phyloP scores from a whole-genome alignment of 2,888 invertebrate species.

The Nomada fucata region DNA sequence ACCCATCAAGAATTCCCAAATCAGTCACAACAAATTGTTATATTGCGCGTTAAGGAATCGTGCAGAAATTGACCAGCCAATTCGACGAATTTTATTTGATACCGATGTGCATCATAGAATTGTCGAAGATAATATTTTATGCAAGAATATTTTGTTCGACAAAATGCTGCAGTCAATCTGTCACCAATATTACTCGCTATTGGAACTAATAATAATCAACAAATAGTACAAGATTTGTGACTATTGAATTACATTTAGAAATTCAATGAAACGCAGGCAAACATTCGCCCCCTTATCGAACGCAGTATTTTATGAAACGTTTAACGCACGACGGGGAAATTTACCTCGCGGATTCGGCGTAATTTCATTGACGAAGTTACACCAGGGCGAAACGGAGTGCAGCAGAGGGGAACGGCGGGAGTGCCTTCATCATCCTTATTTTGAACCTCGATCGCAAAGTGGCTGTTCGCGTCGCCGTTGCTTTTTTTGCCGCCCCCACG shows the following conservation, averaged over 20 bases:
- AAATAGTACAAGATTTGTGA: too few relatives aligned
- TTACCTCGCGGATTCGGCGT: not conserved
- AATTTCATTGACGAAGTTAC: conserved; percentile 13
- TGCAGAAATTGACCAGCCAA: not conserved
- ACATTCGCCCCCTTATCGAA: not conserved
- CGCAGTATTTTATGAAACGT: not conserved
- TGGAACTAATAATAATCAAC: too few relatives aligned
- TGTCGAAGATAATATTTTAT: not conserved
- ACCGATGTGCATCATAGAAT: not conserved
- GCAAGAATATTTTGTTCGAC: not conserved
- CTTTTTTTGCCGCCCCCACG: conserved; percentile 3
- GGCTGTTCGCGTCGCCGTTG: conserved; percentile 33
- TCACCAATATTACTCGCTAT: too few relatives aligned
- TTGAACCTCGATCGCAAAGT: conserved; percentile 53
- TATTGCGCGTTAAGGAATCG: not conserved
- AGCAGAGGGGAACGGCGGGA: not conserved
- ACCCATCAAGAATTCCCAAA: not conserved
- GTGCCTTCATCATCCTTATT: conserved; percentile 48
- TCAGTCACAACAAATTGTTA: not conserved
- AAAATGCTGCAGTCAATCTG: not conserved
- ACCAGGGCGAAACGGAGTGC: not conserved
- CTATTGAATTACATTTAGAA: too few relatives aligned
- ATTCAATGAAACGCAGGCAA: not conserved
- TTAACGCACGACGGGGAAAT: not conserved
- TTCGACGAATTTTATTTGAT: not conserved